These are phyloP conservation scores for Spilarctia lutea DNA, from an alignment of 2,888 invertebrate genomes.

Conservation along the genomic window DNA sequence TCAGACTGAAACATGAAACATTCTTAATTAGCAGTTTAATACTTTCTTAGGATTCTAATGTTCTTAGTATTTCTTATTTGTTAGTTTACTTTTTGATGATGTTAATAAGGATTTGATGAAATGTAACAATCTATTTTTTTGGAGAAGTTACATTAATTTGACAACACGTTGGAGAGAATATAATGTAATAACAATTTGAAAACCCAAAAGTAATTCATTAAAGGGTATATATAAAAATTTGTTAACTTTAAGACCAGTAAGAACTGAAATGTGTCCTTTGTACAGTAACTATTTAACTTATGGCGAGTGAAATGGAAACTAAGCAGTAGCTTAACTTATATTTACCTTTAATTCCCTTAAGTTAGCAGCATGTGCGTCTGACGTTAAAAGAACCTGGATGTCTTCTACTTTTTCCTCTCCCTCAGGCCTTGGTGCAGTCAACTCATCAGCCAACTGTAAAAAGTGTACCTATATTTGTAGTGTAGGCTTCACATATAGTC, in stretches of 20 bases:
- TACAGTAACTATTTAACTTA: not conserved
- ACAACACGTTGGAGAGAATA: no score
- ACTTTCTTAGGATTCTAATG: not conserved
- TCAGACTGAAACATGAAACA: conserved; percentile 90
- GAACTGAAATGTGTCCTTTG: no score
- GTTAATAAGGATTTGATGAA: no score
- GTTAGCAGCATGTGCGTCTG: conserved; percentile 93
- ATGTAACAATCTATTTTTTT: no score
- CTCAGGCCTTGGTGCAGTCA: conserved; percentile 96
- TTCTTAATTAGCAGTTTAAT: not conserved
- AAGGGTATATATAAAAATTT: no score
- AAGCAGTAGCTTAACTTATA: not conserved
- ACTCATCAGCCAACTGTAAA: conserved; percentile 93
- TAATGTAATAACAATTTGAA: no score
- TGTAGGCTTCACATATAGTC: not conserved
- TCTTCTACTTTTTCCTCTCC: conserved; percentile 96
- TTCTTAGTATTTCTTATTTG: not conserved
- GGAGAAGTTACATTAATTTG: no score
- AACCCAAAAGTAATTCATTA: no score
- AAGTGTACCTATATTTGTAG: not conserved
- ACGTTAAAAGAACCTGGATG: conserved; percentile 95
- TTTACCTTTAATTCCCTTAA: conserved; percentile 94
- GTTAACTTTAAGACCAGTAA: no score
- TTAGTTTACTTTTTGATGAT: not conserved
- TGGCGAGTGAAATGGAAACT: not conserved